Evolutionary conservation across 1,140 invertebrate genomes (phyloP).

Genomic region (Camponotus vicinus): DNA sequence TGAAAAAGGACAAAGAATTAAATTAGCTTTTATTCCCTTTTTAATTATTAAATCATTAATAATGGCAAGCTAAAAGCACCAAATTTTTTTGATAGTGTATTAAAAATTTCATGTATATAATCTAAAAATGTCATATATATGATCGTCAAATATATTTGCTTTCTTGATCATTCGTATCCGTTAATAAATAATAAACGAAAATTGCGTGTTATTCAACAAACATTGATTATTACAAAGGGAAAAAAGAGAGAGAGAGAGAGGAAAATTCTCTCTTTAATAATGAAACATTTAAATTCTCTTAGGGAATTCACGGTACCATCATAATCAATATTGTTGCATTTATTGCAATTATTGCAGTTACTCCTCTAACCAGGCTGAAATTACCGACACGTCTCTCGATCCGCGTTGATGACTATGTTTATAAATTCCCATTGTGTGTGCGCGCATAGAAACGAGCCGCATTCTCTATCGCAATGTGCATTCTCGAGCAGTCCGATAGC

Average conservation of each 20-base stretch:
- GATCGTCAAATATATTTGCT: conserved; percentile 5
- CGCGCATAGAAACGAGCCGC: not conserved
- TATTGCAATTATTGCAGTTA: not conserved
- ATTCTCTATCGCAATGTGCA: conserved; percentile 38
- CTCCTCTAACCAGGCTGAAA: not conserved
- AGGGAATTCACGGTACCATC: not conserved
- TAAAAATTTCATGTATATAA: not conserved
- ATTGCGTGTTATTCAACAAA: not conserved
- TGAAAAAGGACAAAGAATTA: not conserved
- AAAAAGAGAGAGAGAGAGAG: not conserved
- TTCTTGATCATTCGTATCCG: not conserved
- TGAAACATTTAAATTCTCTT: not conserved
- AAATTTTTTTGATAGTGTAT: not conserved
- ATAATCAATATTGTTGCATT: not conserved
- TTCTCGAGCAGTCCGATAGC: conserved; percentile 32
- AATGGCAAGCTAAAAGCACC: not conserved
- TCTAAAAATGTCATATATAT: not conserved
- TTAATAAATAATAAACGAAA: not conserved
- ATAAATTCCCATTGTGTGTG: conserved; percentile 60
- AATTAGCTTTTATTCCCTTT: not conserved
- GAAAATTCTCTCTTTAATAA: not conserved
- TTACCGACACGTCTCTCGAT: not conserved
- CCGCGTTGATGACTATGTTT: conserved; percentile 40
- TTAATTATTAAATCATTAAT: not conserved
- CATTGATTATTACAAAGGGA: not conserved